Evolutionary conservation across 2,797 vertebrate genomes (phyloP), one percentile per base, ranked within the genome.

Genomic region (Columba guinea): DNA sequence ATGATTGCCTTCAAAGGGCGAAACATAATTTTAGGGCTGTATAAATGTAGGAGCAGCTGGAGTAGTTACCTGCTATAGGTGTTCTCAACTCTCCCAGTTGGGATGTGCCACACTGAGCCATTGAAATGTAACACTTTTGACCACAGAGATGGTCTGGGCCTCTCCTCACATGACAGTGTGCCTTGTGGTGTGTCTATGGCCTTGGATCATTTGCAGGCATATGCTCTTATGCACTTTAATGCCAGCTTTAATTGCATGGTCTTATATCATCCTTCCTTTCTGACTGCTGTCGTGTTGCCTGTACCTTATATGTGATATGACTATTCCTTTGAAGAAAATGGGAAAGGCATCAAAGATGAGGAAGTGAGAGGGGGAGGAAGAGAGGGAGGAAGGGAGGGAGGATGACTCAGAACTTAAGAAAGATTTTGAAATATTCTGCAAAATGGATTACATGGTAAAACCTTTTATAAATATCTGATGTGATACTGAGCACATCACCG

Each of bases 361-460:
- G 12, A 9, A 19, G 8, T 7, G 13, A 55, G 49, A 14, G 13
- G 23, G 27, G 41, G 7, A 58, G 22, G 17, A 22, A 39, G 5
- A 13, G 39, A 49, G 17, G 16, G 24, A 26, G 17, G 21, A 20
- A 23, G 30, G 6, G 23, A 67, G 19, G 76, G 23, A 88, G 1
- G 7, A 56, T 91, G 39, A 75, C 28, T 78, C 44, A 90, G 49
- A 83, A 82, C 3, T 48, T 35, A 18, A 4, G 4, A 23, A 58
- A 65, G 17, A 22, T 92, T 84, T 82, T 27, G 5, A 78, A 92
- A 68, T 75, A 89, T 79, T 89, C 39, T 59, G 20, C 11, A 55
- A 21, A 84, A 82, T 58, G 5, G 7, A 59, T 79, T 87, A 9
- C 14, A 5, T 15, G 4, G 8, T 78, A 88, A 85, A 71, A 37